A percentile compares a stretch with the other conserved stretches of the same genome.
phyloP scores from a whole-genome alignment of 2,888 invertebrate species.

The Eucriotettix oculatus region DNA sequence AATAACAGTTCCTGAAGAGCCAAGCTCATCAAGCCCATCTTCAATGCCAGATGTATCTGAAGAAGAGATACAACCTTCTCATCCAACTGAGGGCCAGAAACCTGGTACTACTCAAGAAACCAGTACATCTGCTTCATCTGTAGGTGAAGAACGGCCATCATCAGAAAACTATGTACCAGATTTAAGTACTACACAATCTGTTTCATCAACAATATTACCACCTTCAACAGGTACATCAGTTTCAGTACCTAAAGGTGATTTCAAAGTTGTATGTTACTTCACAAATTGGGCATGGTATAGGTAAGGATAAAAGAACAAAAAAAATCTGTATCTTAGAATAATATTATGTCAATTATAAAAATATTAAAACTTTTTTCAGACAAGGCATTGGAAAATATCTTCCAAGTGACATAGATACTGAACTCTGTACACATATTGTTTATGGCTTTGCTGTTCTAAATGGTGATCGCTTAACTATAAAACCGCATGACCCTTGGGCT shows the following conservation, averaged over 20 bases:
- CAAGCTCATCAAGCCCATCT: no score
- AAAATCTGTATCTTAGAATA: background rate
- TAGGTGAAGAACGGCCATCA: conserved; percentile 13
- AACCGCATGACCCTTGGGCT: conserved; percentile 76
- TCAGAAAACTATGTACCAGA: conserved; percentile 22
- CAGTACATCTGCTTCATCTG: no score
- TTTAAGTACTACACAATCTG: no score
- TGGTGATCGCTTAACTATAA: conserved; percentile 53
- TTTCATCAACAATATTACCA: background rate
- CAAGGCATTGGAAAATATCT: conserved; percentile 65
- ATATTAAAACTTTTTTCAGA: conserved; percentile 24
- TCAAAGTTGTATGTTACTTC: conserved; percentile 78
- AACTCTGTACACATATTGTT: conserved; percentile 78
- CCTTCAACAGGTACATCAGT: conserved; percentile 4
- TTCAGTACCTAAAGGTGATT: conserved; percentile 24
- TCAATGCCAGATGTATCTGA: no score
- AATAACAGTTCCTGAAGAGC: no score
- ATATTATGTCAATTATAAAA: background rate
- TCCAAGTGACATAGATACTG: conserved; percentile 66
- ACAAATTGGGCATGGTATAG: conserved; percentile 89
- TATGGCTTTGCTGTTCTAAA: conserved; percentile 85
- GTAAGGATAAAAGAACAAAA: conserved; percentile 13
- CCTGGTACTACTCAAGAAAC: no score
- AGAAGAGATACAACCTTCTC: no score
- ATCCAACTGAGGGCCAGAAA: no score